Evolutionary conservation across 2,113 vertebrate species (phyloP), one percentile per base, ranked within the genome.

Genomic region (Etia nguti): DNA sequence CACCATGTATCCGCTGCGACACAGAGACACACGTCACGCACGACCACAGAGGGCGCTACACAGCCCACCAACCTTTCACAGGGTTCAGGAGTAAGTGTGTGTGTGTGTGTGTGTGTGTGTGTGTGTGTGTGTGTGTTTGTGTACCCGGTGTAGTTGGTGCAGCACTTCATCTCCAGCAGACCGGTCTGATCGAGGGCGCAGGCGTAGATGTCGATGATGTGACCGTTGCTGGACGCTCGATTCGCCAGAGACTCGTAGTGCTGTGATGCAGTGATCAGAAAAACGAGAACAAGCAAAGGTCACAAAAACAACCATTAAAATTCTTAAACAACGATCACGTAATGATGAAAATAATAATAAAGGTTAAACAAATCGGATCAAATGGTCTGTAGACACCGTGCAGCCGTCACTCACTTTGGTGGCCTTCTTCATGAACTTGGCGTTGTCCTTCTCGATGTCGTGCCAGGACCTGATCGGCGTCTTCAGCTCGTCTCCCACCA

Each of bases 361-460:
- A 15, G 43, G 43, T 48, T n/a, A n/a, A 59, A 36, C 2, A 52
- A 52, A 20, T n/a, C 1, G 2, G 41, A 41, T 73, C 41, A 73
- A 41, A 18, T 73, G 68, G 22, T 46, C 38, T 73, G 12, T 43
- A 26, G 1, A 24, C 10, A 15, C 6, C 4, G 11, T 38, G 62
- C 62, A 43, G 38, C 10, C 46, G 6, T 59, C 36, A 6, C 91
- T 97, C 94, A 99, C 98, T 97, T 99, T 99, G n/a, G 97, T 98
- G 84, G 97, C 97, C 79, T 99, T 99, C 95, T 99, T 99, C 93
- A 99, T 98, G 82, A 98, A 99, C 96, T 99, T 99, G 85, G 98
- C 98, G 91, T 98, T 99, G 92, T 99, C 99, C 94, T 99, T 99
- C 95, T 99, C 98, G 2, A 99, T 98, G 93, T 99, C 99, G 12